Percentiles rank a stretch among this genome's conserved stretches.
phyloP scores from a whole-genome alignment of 2,113 vertebrate species.

The Pollimyrus isidori region DNA sequence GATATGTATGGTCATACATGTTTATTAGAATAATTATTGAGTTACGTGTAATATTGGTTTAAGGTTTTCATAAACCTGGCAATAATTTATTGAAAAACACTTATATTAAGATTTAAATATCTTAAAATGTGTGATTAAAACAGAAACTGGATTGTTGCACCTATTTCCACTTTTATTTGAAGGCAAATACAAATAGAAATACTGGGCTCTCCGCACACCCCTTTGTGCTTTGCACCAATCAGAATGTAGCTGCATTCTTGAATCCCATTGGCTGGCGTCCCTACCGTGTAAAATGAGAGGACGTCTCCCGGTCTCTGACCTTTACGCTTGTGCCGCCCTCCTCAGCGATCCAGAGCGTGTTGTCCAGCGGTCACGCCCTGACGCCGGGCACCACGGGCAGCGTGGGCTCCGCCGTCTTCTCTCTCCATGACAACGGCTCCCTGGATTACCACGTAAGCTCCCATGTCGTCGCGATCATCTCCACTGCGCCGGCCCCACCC shows the following conservation, averaged over 20 bases:
- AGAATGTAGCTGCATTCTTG: constrained; percentile 20
- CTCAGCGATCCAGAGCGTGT: constrained; percentile 84
- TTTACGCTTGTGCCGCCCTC: constrained; percentile 16
- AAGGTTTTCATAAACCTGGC: not conserved
- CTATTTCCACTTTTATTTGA: not conserved
- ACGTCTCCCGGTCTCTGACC: constrained; percentile 14
- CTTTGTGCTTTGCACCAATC: constrained; percentile 6
- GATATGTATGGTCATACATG: not conserved
- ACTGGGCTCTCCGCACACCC: not conserved
- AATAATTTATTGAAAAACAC: not conserved
- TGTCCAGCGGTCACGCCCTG: constrained; percentile 80
- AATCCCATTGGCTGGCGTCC: constrained; percentile 31
- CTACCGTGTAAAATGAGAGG: not conserved
- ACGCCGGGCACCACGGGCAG: constrained; percentile 78
- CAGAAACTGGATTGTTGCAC: not conserved
- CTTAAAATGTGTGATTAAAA: not conserved
- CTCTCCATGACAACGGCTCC: constrained; percentile 80
- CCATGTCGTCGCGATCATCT: too few species aligned
- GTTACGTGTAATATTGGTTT: not conserved
- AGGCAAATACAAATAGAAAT: not conserved
- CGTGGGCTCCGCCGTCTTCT: constrained; percentile 77
- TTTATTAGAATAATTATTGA: not conserved
- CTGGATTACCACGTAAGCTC: constrained; percentile 77
- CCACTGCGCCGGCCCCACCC: not conserved
- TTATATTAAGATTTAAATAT: not conserved